Base-by-base conservation (phyloP, 2,113 vertebrate genomes). In the Boleophthalmus pectinirostris region DNA sequence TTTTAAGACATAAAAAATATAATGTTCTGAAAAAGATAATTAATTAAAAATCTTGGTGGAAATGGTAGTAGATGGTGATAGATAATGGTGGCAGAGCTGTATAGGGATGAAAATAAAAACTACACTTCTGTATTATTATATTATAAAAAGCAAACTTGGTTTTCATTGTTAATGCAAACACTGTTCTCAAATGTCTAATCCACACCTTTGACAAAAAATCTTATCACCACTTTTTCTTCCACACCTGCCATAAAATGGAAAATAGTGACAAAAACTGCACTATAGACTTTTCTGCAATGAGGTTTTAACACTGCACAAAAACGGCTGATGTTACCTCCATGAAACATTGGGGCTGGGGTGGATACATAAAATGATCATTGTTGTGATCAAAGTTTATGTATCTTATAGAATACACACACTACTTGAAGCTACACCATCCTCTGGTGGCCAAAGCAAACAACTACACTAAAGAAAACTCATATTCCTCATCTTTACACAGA, bases 401-500 rank as follows among this genome's bases (percentile, higher is more conserved):
- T 38, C 21, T 76, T 24, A 60, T 24, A 61, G 21, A 45, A 63
- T 20, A 70, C 1, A 56, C 24, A 24, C 64, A 66, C 20, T 79
- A 60, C 54, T 12, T 80, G 56, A 82, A 68, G 51, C 80, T 81
- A 74, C 77, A 89, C 51, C 84, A 57, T 72, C 88, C 88, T 91
- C 90, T 88, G 85, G 90, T 92, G 90, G 87, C 54, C 71, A 78
- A 68, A 87, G 4, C 21, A 13, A 38, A 25, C 1, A 80, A 86
- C 72, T 85, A 84, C 87, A 89, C n/a, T 15, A 57, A 12, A 9
- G 0, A 60, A 38, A 68, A n/a, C 13, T 20, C 16, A 47, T 4
- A 63, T 64, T 10, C 5, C 35, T 18, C 5, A 23, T 65, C 11
- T 20, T 5, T 18, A 21, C 12, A 38, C 38, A 43, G 38, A 8